Evolutionary conservation across 2,113 vertebrate species (phyloP).

Genomic region (Echinops telfairi): DNA sequence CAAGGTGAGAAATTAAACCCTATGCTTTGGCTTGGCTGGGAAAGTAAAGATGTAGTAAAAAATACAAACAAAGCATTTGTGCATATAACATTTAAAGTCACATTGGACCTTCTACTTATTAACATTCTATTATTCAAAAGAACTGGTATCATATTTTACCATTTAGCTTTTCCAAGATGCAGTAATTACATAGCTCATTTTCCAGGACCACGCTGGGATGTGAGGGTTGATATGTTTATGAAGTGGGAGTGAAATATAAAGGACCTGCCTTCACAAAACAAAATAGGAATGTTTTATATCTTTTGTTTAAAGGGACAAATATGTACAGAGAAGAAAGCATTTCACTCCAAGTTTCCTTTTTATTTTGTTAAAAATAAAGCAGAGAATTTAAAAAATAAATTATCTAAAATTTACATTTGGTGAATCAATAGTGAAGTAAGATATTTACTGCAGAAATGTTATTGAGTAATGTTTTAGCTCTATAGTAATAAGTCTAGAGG

Average conservation of each 20-base stretch:
- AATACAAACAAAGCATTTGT: neutral
- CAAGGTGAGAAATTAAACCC: neutral
- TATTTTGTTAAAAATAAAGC: conserved; percentile 12
- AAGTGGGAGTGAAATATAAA: neutral
- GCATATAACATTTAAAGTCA: conserved; percentile 2
- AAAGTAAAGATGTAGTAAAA: neutral
- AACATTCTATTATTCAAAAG: neutral
- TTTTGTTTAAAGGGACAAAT: no score
- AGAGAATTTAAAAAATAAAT: conserved; percentile 30
- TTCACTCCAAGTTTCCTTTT: neutral
- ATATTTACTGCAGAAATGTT: conserved; percentile 18
- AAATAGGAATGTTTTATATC: no score
- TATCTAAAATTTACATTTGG: conserved; percentile 23
- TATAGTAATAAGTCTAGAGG: neutral
- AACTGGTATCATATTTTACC: neutral
- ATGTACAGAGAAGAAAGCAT: conserved; percentile 15
- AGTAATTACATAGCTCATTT: neutral
- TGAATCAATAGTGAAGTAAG: conserved; percentile 32
- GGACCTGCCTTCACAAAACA: neutral
- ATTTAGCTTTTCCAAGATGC: neutral
- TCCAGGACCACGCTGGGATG: neutral
- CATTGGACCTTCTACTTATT: neutral
- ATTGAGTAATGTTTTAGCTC: conserved; percentile 1
- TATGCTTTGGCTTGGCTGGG: neutral
- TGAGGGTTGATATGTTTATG: neutral